Percentiles rank a stretch among this genome's conserved stretches.
These are phyloP conservation scores for Mylabris phalerata DNA, from an alignment of 1,140 invertebrate species.

Conservation along the genomic window DNA sequence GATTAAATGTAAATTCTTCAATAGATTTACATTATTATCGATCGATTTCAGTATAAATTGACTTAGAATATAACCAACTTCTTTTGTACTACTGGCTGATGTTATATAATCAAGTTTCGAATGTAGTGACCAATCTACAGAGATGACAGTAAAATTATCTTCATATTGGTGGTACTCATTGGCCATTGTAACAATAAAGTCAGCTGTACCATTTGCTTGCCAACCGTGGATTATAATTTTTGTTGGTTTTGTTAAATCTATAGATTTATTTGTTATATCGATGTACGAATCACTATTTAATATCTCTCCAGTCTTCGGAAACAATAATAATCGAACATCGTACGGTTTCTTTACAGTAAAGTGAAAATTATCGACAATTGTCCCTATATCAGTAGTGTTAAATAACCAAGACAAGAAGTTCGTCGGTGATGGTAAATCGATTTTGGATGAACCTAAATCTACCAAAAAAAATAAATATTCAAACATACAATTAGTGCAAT, in stretches of 20 bases:
- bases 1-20: conserved; percentile 46
- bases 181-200: not conserved
- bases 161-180: not conserved
- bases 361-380: not conserved
- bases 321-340: not conserved
- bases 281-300: not conserved
- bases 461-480: no score
- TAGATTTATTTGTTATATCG: not conserved
- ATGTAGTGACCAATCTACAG: conserved; percentile 23
- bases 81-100: conserved; percentile 17
- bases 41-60: conserved; percentile 37
- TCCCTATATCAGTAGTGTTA: not conserved
- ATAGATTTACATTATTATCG: conserved; percentile 22
- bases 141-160: conserved; percentile 2
- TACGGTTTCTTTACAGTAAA: not conserved
- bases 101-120: conserved; percentile 19
- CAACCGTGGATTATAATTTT: conserved; percentile 5
- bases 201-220: not conserved
- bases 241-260: not conserved
- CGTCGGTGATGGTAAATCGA: no score
- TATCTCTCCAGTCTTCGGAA: not conserved
- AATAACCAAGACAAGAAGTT: not conserved
- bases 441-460: no score
- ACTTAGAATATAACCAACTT: conserved; percentile 19
- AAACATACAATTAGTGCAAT: no score